phyloP scores from a whole-genome alignment of 2,888 invertebrate species.

The Portevinia maculata region DNA sequence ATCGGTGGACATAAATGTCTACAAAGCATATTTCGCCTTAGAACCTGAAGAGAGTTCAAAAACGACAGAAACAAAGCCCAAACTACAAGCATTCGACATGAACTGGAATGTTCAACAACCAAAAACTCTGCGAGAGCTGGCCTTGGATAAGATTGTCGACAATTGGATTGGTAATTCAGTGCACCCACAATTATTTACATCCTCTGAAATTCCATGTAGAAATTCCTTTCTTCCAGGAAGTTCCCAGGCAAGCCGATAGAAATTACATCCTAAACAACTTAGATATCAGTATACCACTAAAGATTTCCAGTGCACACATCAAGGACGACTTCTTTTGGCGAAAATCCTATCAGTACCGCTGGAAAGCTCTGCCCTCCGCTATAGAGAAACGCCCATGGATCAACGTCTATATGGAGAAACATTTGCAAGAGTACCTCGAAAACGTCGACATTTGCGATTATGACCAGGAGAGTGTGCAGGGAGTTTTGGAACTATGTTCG shows the following conservation, averaged over 20 bases:
- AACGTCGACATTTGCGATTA: slow-evolving; percentile 80
- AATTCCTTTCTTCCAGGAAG: slow-evolving; percentile 79
- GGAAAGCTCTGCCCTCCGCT: slow-evolving; percentile 76
- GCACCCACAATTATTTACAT: no score
- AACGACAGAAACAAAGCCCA: slow-evolving; percentile 73
- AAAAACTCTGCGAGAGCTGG: slow-evolving; percentile 80
- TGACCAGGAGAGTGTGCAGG: slow-evolving; percentile 80
- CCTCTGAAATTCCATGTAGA: no score
- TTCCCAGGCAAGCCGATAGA: slow-evolving; percentile 79
- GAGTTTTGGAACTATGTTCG: slow-evolving; percentile 80
- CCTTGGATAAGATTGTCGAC: slow-evolving; percentile 80
- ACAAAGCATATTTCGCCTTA: slow-evolving; percentile 80
- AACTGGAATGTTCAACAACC: slow-evolving; percentile 77
- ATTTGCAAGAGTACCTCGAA: slow-evolving; percentile 82
- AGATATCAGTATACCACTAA: slow-evolving; percentile 80
- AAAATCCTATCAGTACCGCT: slow-evolving; percentile 80
- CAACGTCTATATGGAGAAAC: slow-evolving; percentile 82
- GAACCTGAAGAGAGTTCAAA: slow-evolving; percentile 76
- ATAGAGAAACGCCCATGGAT: slow-evolving; percentile 78
- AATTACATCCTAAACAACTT: slow-evolving; percentile 81
- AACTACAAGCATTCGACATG: slow-evolving; percentile 70
- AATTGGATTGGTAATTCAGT: slow-evolving; percentile 79
- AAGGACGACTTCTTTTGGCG: slow-evolving; percentile 82
- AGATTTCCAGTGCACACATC: slow-evolving; percentile 80
- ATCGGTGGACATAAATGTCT: slow-evolving; percentile 81